Base-by-base conservation (phyloP, 2,888 invertebrate genomes). In the Lasioglossum malachurum region DNA sequence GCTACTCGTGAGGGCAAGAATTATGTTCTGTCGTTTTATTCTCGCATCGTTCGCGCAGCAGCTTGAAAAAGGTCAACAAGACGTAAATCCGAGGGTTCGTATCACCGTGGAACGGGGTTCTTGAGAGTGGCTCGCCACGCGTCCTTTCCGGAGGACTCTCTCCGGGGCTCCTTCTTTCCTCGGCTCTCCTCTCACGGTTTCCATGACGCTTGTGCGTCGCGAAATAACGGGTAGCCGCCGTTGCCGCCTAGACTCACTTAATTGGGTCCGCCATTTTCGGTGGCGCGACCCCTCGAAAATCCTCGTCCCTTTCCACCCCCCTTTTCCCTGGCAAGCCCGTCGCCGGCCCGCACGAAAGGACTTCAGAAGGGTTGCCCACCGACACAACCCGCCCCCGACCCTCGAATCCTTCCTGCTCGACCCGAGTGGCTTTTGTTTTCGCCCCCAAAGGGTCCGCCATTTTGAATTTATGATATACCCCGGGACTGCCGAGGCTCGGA, bases 261-360 rank as follows among this genome's bases (percentile, higher is more conserved):
- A 95, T 95, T 95, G 95, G 95, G 95, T 95, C 95, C 95, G 95
- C 95, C 95, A 95, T 95, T 95, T 95, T 95, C 94, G 94, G 93
- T 92, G 92, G 93, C 89, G 87, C 92, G 92, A 93, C 89, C 92
- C 92, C 91, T 92, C 91, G 89, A 89, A 90, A 91, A 90, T 90
- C 91, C 87, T 87, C 91, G 84, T 91, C 89, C 88, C 88, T 92
- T 87, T 84, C 91, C 83, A 76, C 82, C 49, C 73, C 41, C 69
- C 41, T 35, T 23, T 35, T 38, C 71, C 41, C 71, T 10, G 2
- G n/a, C 71, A n/a, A n/a, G 27, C 60, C 19, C 46, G 49, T 23
- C 23, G 69, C 83, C 83, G 76, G 82, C 90, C 83, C 82, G 80
- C 84, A 73, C 82, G 80, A 80, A 86, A 88, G 91, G 93, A 92